phyloP scores from a whole-genome alignment of 2,797 vertebrate genomes.

The Pampus argenteus region DNA sequence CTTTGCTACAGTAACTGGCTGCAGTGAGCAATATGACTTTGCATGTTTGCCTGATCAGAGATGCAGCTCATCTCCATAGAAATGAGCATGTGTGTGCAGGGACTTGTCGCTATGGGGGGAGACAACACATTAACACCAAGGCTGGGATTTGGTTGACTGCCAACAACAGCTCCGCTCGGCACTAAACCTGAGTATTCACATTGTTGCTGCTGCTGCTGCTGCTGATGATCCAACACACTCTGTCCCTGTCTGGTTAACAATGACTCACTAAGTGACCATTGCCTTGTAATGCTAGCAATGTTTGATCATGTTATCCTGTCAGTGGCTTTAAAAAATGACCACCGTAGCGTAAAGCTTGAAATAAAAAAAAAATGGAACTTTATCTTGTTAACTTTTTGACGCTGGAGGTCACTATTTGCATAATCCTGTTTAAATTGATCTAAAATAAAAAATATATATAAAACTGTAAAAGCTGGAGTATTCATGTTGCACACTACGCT shows the following conservation, averaged over 20 bases:
- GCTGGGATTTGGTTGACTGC: slow-evolving; percentile 59
- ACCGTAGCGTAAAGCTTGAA: no score
- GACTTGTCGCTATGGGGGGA: slow-evolving; percentile 49
- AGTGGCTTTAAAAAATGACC: no score
- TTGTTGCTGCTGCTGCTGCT: slow-evolving; percentile 27
- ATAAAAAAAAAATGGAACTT: no score
- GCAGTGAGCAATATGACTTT: slow-evolving; percentile 61
- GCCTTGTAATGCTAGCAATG: slow-evolving; percentile 5
- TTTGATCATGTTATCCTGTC: neutral
- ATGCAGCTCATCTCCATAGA: slow-evolving; percentile 82
- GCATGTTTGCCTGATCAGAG: slow-evolving; percentile 64
- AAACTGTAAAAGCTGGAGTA: no score
- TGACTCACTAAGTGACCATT: slow-evolving; percentile 10
- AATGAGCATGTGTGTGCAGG: slow-evolving; percentile 70
- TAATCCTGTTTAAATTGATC: no score
- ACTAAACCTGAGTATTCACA: slow-evolving; percentile 40
- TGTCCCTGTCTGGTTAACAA: slow-evolving; percentile 32
- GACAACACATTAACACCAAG: slow-evolving; percentile 62
- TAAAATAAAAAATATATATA: no score
- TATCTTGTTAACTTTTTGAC: no score
- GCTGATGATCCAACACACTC: slow-evolving; percentile 37
- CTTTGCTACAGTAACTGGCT: slow-evolving; percentile 33
- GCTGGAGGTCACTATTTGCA: no score
- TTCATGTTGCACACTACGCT: no score
- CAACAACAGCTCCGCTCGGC: slow-evolving; percentile 50